Base-by-base conservation (phyloP, 2,113 vertebrate genomes). In the Sclerurus mexicanus region DNA sequence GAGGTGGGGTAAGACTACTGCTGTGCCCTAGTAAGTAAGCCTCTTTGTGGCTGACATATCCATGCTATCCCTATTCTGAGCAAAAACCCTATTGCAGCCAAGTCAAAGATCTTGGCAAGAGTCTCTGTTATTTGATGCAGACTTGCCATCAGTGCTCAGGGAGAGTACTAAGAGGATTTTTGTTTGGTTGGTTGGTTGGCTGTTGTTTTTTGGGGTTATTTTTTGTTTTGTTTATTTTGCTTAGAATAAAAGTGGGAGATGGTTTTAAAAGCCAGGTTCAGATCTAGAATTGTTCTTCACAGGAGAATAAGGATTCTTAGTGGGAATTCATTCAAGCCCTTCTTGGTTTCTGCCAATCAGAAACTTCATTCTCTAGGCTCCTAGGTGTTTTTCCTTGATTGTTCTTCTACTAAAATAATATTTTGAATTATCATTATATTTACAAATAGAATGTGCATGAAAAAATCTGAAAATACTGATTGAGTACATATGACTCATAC, bases 41-140 rank as follows among this genome's bases (percentile, higher is more conserved):
- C 14, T 37, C 52, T 39, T 25, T 49, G 24, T 46, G 63, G 19
- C 40, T 50, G 27, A 37, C n/a, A 39, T 49, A 25, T 25, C 33
- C 7, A 20, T 27, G 7, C 14, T 19, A 27, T 73, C 77, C 14
- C 6, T 16, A 14, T 77, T 86, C 76, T 50, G 6, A 81, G 15
- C 0, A 1, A 39, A n/a, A 87, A 66, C 8, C 7, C 12, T 22
- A 4, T 3, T 46, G 33, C 40, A 62, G 14, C 2, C 24, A 53
- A 33, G 40, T 52, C 63, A 71, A 49, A 56, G 35, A 27, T 10
- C 47, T 78, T 71, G 80, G 40, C 28, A 66, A 55, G 79, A 66
- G 17, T 10, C 37, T 85, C 24, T 6, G 10, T 69, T 53, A 59
- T 58, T 69, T 18, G 18, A 5, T 28, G 13, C 16, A 69, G 23